Conservation (phyloP, 2,797 vertebrate genomes). For the Epinephelus awoara region DNA sequence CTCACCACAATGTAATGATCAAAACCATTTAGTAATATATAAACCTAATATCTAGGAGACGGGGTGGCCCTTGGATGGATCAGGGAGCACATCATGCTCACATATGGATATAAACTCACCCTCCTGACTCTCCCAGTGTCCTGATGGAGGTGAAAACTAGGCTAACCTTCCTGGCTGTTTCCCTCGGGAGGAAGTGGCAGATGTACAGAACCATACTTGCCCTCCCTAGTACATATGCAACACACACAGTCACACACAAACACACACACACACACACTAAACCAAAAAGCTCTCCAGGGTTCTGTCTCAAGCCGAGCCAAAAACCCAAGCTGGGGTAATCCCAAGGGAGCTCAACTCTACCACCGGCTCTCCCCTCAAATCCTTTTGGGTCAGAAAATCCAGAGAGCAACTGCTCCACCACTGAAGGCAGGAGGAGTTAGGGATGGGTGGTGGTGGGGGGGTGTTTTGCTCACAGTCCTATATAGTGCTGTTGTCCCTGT, state of each 20-base stretch:
- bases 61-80: neutral
- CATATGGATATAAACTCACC: constrained; percentile 10
- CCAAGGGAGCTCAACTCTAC: constrained; percentile 68
- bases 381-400: constrained; percentile 68
- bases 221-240: constrained; percentile 31
- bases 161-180: constrained; percentile 52
- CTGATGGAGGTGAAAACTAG: constrained; percentile 66
- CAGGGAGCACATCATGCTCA: neutral
- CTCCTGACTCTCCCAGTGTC: constrained; percentile 40
- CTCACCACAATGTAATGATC: too few species aligned
- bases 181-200: constrained; percentile 60
- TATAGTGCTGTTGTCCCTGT: constrained; percentile 31
- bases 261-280: constrained; percentile 11
- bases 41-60: too few species aligned
- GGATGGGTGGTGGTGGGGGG: neutral
- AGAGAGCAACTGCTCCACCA: constrained; percentile 47
- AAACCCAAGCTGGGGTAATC: constrained; percentile 72
- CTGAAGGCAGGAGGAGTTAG: neutral
- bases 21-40: too few species aligned
- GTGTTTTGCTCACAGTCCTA: constrained; percentile 48
- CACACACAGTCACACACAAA: constrained; percentile 8
- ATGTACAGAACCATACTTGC: constrained; percentile 58
- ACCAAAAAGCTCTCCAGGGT: constrained; percentile 68
- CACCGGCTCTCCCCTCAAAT: constrained; percentile 64
- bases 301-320: constrained; percentile 74